Percentiles rank a stretch among this genome's conserved stretches.
These are phyloP conservation scores for Oryzias sinensis DNA, from an alignment of 2,797 vertebrate species.

Conservation along the genomic window DNA sequence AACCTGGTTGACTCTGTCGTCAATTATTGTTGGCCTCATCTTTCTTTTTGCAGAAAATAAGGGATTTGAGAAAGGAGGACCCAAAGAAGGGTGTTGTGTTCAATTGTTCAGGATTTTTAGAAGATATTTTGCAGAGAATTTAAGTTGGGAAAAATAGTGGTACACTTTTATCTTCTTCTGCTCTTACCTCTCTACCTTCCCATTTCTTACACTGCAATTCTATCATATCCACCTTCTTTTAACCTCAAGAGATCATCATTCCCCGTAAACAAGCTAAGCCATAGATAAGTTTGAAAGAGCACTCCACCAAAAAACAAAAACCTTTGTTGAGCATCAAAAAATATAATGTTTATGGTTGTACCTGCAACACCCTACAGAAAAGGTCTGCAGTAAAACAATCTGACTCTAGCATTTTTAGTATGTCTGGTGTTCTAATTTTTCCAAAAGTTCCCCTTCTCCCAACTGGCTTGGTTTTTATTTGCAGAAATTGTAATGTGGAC, in stretches of 20 bases:
- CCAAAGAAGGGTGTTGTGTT: constrained; percentile 41
- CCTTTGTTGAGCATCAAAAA: constrained; percentile 58
- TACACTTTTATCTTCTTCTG: constrained; percentile 28
- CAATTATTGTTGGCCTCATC: too few species aligned
- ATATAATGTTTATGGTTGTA: constrained; percentile 31
- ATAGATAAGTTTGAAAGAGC: constrained; percentile 45
- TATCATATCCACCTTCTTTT: constrained; percentile 47
- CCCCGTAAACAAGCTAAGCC: constrained; percentile 51
- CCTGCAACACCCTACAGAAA: too few species aligned
- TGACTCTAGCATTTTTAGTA: too few species aligned
- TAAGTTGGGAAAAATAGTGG: constrained; percentile 16
- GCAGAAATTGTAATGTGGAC: constrained; percentile 13
- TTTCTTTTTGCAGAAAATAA: constrained; percentile 13
- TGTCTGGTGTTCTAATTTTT: too few species aligned
- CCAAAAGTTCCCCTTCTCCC: too few species aligned
- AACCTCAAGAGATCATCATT: constrained; percentile 53
- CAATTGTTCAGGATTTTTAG: not conserved
- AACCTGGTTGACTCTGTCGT: too few species aligned
- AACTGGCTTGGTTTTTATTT: too few species aligned
- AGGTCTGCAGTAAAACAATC: too few species aligned
- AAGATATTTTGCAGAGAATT: constrained; percentile 11
- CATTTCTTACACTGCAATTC: constrained; percentile 24
- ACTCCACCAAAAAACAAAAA: constrained; percentile 67
- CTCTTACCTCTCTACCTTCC: constrained; percentile 26
- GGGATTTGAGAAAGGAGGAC: constrained; percentile 24